Evolutionary conservation across 2,797 vertebrate species (phyloP), one percentile per base, ranked within the genome.

Genomic region (Holocentrus rufus): DNA sequence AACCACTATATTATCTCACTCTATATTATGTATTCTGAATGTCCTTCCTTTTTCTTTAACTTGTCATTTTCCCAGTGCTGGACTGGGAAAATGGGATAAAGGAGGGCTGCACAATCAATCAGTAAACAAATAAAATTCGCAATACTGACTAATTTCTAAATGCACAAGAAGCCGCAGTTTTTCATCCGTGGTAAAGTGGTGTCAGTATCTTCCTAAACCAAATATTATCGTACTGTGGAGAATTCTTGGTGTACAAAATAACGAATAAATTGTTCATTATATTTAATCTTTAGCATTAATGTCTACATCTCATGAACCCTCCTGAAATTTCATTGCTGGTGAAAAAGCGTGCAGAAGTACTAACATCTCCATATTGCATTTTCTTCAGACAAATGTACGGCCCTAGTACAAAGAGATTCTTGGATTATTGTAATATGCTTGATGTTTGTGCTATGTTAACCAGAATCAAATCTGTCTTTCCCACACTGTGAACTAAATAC

Each of bases 1-100:
- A 91, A 31, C 55, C 55, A 88, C 84, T 14, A 15, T 11, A 10
- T n/a, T 50, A 18, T 46, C 14, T 59, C 15, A 36, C 55, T 47
- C 20, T 27, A 1, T 18, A 7, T 22, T 27, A 34, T 52, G 10
- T 10, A 4, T 20, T 36, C 50, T 39, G 13, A 23, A 36, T 20
- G 15, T 50, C 9, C 36, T 15, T n/a, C 1, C 44, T 5, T 46
- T 46, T 56, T 14, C 7, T 7, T 10, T 18, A 44, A 18, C 22
- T 9, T 64, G 23, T 27, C 15, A 25, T 39, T 20, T n/a, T 46
- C 44, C 15, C 44, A 46, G 15, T 30, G 23, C 1, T 56, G 36
- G 36, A 20, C 11, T 42, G 11, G n/a, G n/a, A n/a, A n/a, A n/a
- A n/a, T n/a, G n/a, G n/a, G n/a, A n/a, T 59, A 59, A 20, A 20